These are phyloP conservation scores for Crypturellus undulatus DNA, from an alignment of 2,113 vertebrate genomes.

Conservation along the genomic window DNA sequence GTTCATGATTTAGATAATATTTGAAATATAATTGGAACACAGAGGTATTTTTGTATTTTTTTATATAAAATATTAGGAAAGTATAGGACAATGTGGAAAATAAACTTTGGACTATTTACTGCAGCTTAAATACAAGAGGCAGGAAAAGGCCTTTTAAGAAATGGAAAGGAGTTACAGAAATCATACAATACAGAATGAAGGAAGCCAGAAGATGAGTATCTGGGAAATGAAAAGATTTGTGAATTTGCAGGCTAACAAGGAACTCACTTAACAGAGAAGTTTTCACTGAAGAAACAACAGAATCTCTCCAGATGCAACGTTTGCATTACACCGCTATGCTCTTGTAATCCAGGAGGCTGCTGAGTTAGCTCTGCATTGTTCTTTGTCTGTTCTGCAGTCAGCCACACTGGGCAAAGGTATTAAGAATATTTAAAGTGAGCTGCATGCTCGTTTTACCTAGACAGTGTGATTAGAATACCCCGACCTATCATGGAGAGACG, in stretches of 20 bases:
- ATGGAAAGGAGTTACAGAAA: rapidly evolving
- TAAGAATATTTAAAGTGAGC: not conserved
- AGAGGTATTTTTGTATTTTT: too few species aligned
- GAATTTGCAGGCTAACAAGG: not conserved
- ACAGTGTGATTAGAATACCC: not conserved
- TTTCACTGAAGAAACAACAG: not conserved
- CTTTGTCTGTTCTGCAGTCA: not conserved
- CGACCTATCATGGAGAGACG: not conserved
- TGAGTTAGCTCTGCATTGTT: not conserved
- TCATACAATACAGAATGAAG: not conserved
- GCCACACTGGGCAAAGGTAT: not conserved
- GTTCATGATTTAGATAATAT: not conserved
- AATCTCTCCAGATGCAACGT: not conserved
- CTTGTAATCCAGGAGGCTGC: not conserved
- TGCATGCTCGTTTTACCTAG: not conserved
- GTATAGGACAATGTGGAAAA: not conserved
- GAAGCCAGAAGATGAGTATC: not conserved
- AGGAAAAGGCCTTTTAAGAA: not conserved
- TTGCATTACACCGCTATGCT: not conserved
- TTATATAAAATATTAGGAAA: too few species aligned
- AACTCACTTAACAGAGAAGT: not conserved
- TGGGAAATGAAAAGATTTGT: not conserved
- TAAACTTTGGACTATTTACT: not conserved
- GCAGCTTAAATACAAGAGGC: not conserved
- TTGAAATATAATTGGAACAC: not conserved